Conservation (phyloP, 2,797 vertebrate species). For the Pangasius macronema region DNA sequence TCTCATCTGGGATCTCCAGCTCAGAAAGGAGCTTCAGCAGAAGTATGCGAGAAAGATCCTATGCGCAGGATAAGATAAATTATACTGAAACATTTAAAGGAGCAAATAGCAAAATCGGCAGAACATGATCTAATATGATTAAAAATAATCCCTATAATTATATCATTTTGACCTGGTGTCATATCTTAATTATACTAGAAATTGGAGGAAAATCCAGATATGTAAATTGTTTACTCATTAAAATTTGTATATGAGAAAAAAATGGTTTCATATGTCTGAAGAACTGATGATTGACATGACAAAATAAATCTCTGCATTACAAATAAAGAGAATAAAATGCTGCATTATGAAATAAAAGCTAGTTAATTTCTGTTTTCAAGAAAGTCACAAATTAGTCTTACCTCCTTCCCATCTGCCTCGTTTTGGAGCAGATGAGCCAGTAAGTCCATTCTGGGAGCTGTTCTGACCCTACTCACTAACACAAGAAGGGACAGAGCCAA, state of each 20-base stretch:
- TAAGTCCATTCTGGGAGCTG: conserved; percentile 58
- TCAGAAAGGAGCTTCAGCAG: conserved; percentile 64
- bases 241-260: neutral
- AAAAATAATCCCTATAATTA: neutral
- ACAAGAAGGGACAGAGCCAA: conserved; percentile 60
- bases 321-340: neutral
- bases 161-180: neutral
- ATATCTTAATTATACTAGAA: neutral
- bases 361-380: neutral
- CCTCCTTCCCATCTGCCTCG: conserved; percentile 63
- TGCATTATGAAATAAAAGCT: neutral
- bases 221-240: neutral
- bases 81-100: neutral
- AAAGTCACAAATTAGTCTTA: conserved; percentile 50
- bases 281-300: too few species aligned
- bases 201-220: neutral
- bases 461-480: conserved; percentile 60
- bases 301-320: neutral
- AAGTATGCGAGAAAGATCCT: conserved; percentile 66
- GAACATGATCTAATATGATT: neutral
- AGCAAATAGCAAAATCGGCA: neutral
- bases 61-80: conserved; percentile 11
- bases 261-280: neutral
- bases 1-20: conserved; percentile 46
- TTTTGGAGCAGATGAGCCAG: conserved; percentile 58